These are phyloP conservation scores for Drosophila leonis DNA, from an alignment of 2,888 invertebrate species.

Conservation along the genomic window DNA sequence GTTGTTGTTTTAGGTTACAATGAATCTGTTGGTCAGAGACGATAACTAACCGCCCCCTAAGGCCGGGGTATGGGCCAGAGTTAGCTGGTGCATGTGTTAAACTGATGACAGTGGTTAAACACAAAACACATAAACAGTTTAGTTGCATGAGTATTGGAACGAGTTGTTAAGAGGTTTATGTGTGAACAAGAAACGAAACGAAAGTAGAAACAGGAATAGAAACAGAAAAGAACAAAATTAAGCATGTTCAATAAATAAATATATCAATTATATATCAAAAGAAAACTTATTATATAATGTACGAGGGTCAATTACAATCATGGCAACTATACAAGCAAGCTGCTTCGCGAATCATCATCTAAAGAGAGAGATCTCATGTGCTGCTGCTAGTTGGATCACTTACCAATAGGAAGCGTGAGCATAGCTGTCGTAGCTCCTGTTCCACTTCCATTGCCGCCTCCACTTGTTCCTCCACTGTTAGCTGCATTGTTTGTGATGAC, in stretches of 20 bases:
- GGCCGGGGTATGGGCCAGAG: conserved; percentile 9
- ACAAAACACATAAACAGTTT: conserved; percentile 58
- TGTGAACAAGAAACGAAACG: conserved; percentile 66
- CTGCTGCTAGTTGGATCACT: conserved; percentile 57
- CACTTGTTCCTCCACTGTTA: conserved; percentile 36
- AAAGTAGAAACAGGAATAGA: conserved; percentile 66
- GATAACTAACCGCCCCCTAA: conserved; percentile 36
- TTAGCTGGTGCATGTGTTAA: conserved; percentile 41
- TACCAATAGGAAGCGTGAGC: conserved; percentile 88
- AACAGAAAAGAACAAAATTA: conserved; percentile 77
- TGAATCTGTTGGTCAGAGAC: conserved; percentile 60
- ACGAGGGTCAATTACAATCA: conserved; percentile 20
- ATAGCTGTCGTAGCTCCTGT: conserved; percentile 85
- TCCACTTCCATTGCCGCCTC: conserved; percentile 43
- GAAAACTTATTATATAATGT: conserved; percentile 18
- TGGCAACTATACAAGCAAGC: conserved; percentile 12
- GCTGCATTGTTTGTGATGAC: conserved; percentile 82
- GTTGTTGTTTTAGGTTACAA: conserved; percentile 77
- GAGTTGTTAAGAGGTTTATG: conserved; percentile 65
- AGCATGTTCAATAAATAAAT: conserved; percentile 72
- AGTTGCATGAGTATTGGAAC: conserved; percentile 70
- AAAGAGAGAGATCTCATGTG: not conserved
- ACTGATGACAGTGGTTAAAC: conserved; percentile 63
- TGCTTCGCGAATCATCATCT: not conserved
- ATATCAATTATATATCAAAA: conserved; percentile 43